phyloP scores from a whole-genome alignment of 2,113 vertebrate genomes.

The Trematomus loennbergii region DNA sequence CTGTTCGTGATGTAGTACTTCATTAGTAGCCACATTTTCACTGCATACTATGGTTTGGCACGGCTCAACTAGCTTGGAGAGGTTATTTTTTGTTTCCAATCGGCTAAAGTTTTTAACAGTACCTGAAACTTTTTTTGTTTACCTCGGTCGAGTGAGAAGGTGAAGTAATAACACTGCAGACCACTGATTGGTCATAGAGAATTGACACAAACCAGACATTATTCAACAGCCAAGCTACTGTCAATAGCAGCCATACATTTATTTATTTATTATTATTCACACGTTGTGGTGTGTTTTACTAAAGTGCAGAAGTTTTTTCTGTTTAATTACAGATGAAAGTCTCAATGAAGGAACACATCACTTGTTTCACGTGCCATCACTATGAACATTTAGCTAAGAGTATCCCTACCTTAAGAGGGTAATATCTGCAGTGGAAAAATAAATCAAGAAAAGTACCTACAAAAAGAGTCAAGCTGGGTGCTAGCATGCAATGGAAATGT shows the following conservation, averaged over 20 bases:
- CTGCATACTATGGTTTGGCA: neutral
- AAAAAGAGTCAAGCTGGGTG: neutral
- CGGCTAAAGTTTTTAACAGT: neutral
- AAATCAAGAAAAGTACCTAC: neutral
- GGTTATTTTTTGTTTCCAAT: neutral
- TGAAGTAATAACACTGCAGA: too few species aligned
- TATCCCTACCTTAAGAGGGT: neutral
- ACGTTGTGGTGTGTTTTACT: too few species aligned
- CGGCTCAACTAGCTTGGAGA: neutral
- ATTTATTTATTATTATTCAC: too few species aligned
- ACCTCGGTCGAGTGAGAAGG: neutral
- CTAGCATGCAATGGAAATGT: neutral
- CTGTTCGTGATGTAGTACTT: neutral
- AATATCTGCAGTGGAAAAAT: neutral
- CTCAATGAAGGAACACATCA: too few species aligned
- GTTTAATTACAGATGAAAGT: too few species aligned
- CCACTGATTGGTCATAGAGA: too few species aligned
- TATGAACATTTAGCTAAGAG: neutral
- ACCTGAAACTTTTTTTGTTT: neutral
- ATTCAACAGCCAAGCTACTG: too few species aligned
- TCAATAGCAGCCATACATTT: too few species aligned
- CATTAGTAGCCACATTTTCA: neutral
- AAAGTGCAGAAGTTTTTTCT: too few species aligned
- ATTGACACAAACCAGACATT: too few species aligned
- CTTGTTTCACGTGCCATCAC: neutral